Evolutionary conservation across 2,113 vertebrate species (phyloP).

Genomic region (Platichthys flesus): DNA sequence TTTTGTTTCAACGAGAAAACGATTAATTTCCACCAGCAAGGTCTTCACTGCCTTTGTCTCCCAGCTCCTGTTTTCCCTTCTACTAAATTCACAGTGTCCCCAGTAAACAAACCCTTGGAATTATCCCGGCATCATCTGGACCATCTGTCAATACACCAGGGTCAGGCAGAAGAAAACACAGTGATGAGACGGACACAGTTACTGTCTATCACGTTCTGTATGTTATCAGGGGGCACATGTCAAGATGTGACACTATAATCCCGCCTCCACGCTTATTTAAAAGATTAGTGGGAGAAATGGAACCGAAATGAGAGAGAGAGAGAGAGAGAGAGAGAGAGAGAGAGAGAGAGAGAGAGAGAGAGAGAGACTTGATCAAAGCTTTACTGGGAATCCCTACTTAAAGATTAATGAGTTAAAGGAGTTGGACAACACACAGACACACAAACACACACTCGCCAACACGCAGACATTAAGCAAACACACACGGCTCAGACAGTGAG

Average conservation of each 20-base stretch:
- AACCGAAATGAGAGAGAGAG: background rate
- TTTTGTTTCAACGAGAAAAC: background rate
- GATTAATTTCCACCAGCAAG: too few species aligned
- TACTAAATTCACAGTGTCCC: too few species aligned
- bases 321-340: conserved; percentile 1
- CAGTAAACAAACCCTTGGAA: too few species aligned
- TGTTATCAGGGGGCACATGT: background rate
- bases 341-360: conserved; percentile 8
- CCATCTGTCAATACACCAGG: too few species aligned
- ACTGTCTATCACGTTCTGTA: background rate
- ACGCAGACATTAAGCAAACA: conserved; percentile 10
- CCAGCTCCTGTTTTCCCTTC: too few species aligned
- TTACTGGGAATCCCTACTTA: conserved; percentile 60
- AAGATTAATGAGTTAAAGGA: conserved; percentile 61
- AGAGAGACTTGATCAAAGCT: conserved; percentile 35
- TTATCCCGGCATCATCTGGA: too few species aligned
- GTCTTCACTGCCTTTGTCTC: too few species aligned
- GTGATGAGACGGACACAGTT: too few species aligned
- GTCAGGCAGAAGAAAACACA: too few species aligned
- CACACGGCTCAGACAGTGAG: conserved; percentile 53
- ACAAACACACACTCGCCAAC: conserved; percentile 16
- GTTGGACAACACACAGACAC: conserved; percentile 27
- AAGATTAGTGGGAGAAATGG: background rate
- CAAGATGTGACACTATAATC: background rate
- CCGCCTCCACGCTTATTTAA: background rate